Base-by-base conservation (phyloP, 53 echinoderm and acorn worm genomes). In the Temnopleurus reevesii region DNA sequence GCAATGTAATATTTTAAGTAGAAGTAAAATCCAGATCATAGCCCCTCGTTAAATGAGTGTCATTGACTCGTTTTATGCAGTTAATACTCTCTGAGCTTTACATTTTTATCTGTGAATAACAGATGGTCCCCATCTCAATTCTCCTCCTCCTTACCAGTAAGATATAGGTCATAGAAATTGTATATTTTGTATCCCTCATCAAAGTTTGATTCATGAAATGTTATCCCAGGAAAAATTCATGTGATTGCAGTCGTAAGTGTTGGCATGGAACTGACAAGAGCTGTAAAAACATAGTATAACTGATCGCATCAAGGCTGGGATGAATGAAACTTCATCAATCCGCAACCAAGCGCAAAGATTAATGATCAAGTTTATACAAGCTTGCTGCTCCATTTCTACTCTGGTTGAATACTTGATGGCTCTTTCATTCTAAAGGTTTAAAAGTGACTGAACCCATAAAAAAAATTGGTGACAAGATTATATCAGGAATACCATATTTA, bases 311-410 rank as follows among this genome's bases (percentile, higher is more conserved):
- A 2, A 19, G 41, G 71, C 19, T 2, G 15, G 4, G 41, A 19
- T 71, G 71, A 71, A 71, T 71, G 71, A 71, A 71, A 71, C 41
- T 71, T 71, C 71, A 71, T 71, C 41, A 36, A 5, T 71, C n/a
- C n/a, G n/a, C n/a, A n/a, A n/a, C 38, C 41, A 41, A n/a, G 23
- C 19, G 41, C 36, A 23, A 41, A 71, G 71, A 71, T 71, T 71
- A 71, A 71, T 71, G 71, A 71, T 21, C 71, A 3, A 41, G 71
- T 71, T 71, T 71, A 64, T 64, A 64, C 1, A 36, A 64, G 17
- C n/a, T n/a, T n/a, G n/a, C n/a, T 19, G 4, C 15, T n/a, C n/a
- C n/a, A n/a, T n/a, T n/a, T n/a, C n/a, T n/a, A n/a, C n/a, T n/a
- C n/a, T n/a, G n/a, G n/a, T n/a, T n/a, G n/a, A n/a, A n/a, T n/a